These are phyloP conservation scores for Cistogaster globosa DNA, from an alignment of 2,888 invertebrate species.

Conservation along the genomic window DNA sequence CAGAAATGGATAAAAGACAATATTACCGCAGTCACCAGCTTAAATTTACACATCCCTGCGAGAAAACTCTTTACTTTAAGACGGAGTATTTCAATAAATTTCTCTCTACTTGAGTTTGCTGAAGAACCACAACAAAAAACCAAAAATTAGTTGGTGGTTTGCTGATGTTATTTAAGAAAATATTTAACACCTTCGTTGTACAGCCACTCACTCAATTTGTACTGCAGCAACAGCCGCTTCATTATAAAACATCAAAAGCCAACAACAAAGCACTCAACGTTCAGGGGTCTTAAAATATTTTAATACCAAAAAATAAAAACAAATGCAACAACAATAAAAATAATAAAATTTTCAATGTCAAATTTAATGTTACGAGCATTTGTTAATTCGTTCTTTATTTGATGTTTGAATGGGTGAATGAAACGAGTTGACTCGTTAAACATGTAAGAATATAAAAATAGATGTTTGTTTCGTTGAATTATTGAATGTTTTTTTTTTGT, in stretches of 20 bases:
- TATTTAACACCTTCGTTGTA: conserved; percentile 51
- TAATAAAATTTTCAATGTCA: conserved; percentile 62
- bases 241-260: not conserved
- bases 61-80: not conserved
- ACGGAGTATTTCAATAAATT: too few species aligned
- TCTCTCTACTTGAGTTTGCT: conserved; percentile 28
- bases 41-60: not conserved
- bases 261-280: not conserved
- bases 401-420: conserved; percentile 26
- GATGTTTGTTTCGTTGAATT: conserved; percentile 4
- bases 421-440: conserved; percentile 5
- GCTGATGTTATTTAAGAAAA: conserved; percentile 20
- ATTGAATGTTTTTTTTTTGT: not conserved
- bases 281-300: conserved; percentile 24
- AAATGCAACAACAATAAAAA: not conserved
- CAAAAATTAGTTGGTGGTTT: not conserved
- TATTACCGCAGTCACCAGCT: too few species aligned
- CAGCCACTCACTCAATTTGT: conserved; percentile 9
- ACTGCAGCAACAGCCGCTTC: not conserved
- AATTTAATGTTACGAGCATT: conserved; percentile 25
- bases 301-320: not conserved
- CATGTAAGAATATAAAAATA: not conserved
- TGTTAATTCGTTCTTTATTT: conserved; percentile 27
- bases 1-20: too few species aligned
- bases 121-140: not conserved